These are phyloP conservation scores for Bellardia pandia DNA, from an alignment of 2,888 invertebrate species.

Conservation along the genomic window DNA sequence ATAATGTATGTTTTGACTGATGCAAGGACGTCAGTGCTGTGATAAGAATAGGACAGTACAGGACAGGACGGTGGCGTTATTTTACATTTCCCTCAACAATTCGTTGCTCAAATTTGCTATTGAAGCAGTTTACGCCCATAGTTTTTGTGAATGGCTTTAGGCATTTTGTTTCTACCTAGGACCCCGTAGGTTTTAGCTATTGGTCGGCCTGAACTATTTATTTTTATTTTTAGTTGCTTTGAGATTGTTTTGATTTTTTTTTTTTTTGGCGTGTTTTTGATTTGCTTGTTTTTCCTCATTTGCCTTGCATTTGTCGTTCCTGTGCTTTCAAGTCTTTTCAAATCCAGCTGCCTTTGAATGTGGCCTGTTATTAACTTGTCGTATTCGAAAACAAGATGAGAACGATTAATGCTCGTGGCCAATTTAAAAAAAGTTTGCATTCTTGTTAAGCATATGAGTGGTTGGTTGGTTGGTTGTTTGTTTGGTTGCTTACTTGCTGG, in stretches of 20 bases:
- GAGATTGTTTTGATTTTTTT: slow-evolving; percentile 55
- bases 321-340: slow-evolving; percentile 41
- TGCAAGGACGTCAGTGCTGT: slow-evolving; percentile 64
- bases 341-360: slow-evolving; percentile 72
- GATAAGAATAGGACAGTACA: slow-evolving; percentile 37
- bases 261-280: slow-evolving; percentile 59
- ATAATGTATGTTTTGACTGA: slow-evolving; percentile 56
- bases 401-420: slow-evolving; percentile 82
- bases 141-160: slow-evolving; percentile 23
- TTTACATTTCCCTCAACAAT: slow-evolving; percentile 18
- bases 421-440: slow-evolving; percentile 76
- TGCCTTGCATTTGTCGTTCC: slow-evolving; percentile 19
- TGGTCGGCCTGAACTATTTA: slow-evolving; percentile 66
- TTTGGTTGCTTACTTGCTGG: slow-evolving; percentile 8
- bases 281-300: slow-evolving; percentile 37
- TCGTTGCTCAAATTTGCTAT: slow-evolving; percentile 37
- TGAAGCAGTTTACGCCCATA: slow-evolving; percentile 57
- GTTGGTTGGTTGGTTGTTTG: slow-evolving; percentile 35
- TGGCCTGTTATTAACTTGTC: slow-evolving; percentile 82
- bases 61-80: slow-evolving; percentile 48
- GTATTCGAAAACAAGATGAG: slow-evolving; percentile 81
- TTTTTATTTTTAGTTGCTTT: slow-evolving; percentile 55
- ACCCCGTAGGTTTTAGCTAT: slow-evolving; percentile 44
- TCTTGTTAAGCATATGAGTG: slow-evolving; percentile 70
- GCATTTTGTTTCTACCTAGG: slow-evolving; percentile 17